These are phyloP conservation scores for Muscidifurax raptorellus DNA, from an alignment of 1,140 invertebrate genomes.

Conservation along the genomic window DNA sequence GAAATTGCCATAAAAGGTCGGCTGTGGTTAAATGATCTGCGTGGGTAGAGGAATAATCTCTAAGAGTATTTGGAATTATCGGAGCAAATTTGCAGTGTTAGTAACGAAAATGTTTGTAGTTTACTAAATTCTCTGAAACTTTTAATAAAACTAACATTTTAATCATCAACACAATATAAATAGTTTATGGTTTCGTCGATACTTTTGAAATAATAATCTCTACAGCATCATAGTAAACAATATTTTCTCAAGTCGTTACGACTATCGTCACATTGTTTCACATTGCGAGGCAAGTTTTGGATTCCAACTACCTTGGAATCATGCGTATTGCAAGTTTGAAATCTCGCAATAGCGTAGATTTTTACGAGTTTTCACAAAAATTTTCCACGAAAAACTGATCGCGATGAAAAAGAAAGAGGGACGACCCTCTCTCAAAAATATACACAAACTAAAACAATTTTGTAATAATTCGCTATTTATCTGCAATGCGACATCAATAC, in stretches of 20 bases:
- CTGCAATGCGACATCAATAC: neutral
- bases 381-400: neutral
- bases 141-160: neutral
- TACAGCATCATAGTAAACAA: neutral
- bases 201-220: too few species aligned
- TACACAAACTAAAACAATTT: slow-evolving; percentile 19
- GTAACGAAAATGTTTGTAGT: too few species aligned
- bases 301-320: neutral
- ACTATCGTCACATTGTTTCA: neutral
- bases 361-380: slow-evolving; percentile 25
- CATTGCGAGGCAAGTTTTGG: neutral
- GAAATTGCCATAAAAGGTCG: neutral
- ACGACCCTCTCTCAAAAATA: slow-evolving; percentile 18
- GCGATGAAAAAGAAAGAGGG: neutral
- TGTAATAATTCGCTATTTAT: slow-evolving; percentile 7
- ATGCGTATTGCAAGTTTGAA: neutral
- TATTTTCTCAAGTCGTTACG: neutral
- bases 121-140: too few species aligned
- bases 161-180: neutral
- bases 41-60: neutral
- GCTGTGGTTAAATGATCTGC: neutral
- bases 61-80: neutral
- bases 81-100: neutral
- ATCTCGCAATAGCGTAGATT: neutral
- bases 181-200: too few species aligned